Evolutionary conservation across 2,797 vertebrate genomes (phyloP).

Genomic region (Alosa sapidissima): DNA sequence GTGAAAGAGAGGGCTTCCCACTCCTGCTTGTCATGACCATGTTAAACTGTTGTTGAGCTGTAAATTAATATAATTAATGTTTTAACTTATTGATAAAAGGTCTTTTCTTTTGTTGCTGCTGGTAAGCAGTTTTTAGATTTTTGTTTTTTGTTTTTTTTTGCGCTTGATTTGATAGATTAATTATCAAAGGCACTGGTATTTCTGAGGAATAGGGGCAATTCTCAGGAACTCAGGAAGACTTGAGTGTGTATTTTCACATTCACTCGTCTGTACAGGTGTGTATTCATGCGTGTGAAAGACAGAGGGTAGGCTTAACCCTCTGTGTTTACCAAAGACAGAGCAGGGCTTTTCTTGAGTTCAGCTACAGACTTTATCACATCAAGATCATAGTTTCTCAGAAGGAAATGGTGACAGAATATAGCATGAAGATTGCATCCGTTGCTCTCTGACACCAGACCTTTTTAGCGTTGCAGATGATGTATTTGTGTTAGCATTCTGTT

Average conservation of each 20-base stretch:
- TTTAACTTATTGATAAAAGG: constrained; percentile 1
- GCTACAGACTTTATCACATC: background rate
- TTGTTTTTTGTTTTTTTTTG: background rate
- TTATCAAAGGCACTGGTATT: background rate
- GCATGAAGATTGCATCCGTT: background rate
- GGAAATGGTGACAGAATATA: background rate
- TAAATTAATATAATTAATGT: background rate
- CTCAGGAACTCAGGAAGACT: background rate
- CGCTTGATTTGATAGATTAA: background rate
- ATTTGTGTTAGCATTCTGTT: background rate
- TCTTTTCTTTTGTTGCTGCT: background rate
- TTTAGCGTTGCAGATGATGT: background rate
- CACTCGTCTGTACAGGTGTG: background rate
- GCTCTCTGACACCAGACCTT: background rate
- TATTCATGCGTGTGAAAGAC: background rate
- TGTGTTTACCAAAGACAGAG: constrained; percentile 17
- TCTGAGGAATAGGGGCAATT: constrained; percentile 8
- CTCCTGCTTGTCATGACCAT: background rate
- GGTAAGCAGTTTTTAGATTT: background rate
- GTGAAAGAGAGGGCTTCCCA: background rate
- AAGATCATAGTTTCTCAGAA: background rate
- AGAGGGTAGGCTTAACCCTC: background rate
- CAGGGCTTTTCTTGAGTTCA: background rate
- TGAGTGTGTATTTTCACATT: constrained; percentile 5
- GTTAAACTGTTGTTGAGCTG: background rate